Evolutionary conservation across 2,888 invertebrate genomes (phyloP), one percentile per base, ranked within the genome.

Genomic region (Lasius fuliginosus): DNA sequence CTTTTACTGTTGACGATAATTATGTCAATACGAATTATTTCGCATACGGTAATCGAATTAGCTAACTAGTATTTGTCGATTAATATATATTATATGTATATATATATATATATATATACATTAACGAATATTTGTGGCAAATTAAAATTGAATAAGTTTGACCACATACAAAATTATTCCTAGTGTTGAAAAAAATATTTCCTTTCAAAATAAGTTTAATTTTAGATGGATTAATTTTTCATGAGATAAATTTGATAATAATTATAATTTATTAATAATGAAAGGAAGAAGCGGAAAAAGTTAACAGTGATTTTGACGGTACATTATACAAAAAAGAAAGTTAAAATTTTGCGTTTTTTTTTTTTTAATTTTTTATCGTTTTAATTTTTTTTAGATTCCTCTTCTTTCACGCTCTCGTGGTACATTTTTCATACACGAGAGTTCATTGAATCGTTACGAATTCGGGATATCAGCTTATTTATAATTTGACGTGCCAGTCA

Each of bases 401-500:
- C 8, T 15, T 18, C 18, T 42, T 1, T 75, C 75, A 30, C 30
- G 9, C 1, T 53, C 27, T 27, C n/a, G n/a, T 53, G 6, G 5
- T 18, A n/a, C 15, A 12, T 30, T 36, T 49, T 18, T 23, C 18
- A 60, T 23, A 1, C 60, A 46, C 6, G 23, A 79, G 71, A 46
- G 60, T 71, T 40, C 42, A 18, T 23, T 68, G 60, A 46, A 79
- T 46, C 46, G 8, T 1, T 15, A 12, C n/a, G 33, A 71, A 18
- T 36, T 12, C 30, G n/a, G 40, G 11, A 23, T 42, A 27, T 49
- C 33, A 12, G 15, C 4, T 18, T 9, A 46, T 42, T 49, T 36
- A 73, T 73, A 81, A 79, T 71, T 71, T 46, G 79, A 36, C 60
- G 23, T 12, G 27, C 30, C 33, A 60, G 18, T 36, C 46, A 18